These are phyloP conservation scores for Leontopithecus rosalia DNA, from an alignment of 2,797 vertebrate species.

Conservation along the genomic window DNA sequence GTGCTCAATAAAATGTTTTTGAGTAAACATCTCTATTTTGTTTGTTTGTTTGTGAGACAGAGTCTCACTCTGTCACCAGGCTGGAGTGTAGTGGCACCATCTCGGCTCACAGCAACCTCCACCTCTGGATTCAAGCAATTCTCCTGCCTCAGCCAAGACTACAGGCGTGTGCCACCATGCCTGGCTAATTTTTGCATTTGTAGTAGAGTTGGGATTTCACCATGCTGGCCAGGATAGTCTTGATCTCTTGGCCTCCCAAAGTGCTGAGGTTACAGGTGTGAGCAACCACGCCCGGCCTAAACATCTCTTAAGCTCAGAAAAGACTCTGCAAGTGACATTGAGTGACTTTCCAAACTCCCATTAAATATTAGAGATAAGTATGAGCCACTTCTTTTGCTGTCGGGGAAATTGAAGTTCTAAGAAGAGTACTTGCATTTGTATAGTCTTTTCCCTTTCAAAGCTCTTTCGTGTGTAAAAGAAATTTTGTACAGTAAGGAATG, in stretches of 20 bases:
- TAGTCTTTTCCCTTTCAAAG: not conserved
- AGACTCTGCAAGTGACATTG: not conserved
- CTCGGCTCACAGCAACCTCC: too few species aligned
- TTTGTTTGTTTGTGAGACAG: too few species aligned
- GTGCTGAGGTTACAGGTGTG: too few species aligned
- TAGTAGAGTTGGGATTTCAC: too few species aligned
- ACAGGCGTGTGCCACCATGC: fast-evolving
- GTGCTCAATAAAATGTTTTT: not conserved
- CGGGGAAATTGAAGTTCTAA: not conserved
- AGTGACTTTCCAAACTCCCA: not conserved
- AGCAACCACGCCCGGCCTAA: not conserved
- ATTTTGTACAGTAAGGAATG: not conserved
- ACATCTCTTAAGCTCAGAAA: not conserved
- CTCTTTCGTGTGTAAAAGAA: not conserved
- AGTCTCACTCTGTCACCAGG: too few species aligned
- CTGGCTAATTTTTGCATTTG: too few species aligned
- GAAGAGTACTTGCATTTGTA: not conserved
- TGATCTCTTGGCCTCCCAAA: too few species aligned
- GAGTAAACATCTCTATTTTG: not conserved
- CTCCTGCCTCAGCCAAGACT: too few species aligned
- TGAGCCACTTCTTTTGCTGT: not conserved
- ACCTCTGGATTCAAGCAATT: too few species aligned
- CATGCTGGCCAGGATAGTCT: too few species aligned
- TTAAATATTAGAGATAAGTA: slow-evolving; percentile 1
- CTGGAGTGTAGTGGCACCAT: too few species aligned